A percentile compares a stretch with the other conserved stretches of the same genome.
These are phyloP conservation scores for Xenotilapia flavipinnis DNA, from an alignment of 2,113 vertebrate genomes.

Conservation along the genomic window DNA sequence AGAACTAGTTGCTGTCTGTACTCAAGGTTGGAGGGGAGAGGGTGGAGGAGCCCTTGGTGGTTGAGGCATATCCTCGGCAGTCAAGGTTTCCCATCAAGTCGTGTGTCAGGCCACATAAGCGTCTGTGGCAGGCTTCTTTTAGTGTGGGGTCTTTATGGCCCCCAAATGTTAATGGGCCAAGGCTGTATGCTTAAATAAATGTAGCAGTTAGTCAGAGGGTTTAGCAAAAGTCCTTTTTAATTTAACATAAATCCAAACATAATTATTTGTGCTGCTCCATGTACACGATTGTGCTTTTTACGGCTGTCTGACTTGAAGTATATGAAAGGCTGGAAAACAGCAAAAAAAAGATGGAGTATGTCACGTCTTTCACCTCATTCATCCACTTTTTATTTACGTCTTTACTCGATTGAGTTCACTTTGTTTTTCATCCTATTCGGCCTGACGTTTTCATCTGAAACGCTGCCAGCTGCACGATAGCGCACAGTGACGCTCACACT, in stretches of 20 bases:
- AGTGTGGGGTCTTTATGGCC: slow-evolving; percentile 37
- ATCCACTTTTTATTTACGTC: background rate
- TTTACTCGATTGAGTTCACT: background rate
- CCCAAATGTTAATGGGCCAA: slow-evolving; percentile 34
- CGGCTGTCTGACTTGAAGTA: background rate
- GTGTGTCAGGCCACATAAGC: slow-evolving; percentile 31
- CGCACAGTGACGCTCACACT: slow-evolving; percentile 30
- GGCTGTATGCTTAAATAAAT: background rate
- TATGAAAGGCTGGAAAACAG: background rate
- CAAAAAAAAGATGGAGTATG: no score
- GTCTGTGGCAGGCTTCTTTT: slow-evolving; percentile 43
- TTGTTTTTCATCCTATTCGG: background rate
- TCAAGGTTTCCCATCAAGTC: slow-evolving; percentile 25
- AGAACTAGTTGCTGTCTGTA: slow-evolving; percentile 1
- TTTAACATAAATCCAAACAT: background rate
- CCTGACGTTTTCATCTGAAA: slow-evolving; percentile 29
- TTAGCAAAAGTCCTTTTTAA: background rate
- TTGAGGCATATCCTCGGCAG: slow-evolving; percentile 14
- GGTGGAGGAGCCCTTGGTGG: background rate
- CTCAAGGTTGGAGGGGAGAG: slow-evolving; percentile 14
- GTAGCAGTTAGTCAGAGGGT: background rate
- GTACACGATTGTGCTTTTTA: fast-evolving
- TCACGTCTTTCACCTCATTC: background rate
- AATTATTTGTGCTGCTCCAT: background rate
- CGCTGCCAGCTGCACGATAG: slow-evolving; percentile 14